Evolutionary conservation across 1,140 invertebrate genomes (phyloP), one percentile per base, ranked within the genome.

Genomic region (Apis florea): DNA sequence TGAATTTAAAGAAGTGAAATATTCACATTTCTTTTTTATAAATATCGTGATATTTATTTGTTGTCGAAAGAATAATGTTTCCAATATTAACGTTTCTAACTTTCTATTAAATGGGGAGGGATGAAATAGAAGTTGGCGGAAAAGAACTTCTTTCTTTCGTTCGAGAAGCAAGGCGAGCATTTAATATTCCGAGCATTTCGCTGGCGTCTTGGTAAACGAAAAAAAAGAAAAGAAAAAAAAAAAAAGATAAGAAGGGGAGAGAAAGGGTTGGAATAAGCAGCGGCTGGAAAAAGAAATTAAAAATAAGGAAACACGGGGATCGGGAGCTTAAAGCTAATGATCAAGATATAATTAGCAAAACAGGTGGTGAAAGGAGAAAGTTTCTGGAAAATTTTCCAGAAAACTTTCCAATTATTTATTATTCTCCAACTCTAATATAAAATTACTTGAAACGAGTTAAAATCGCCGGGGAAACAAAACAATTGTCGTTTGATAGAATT

Each of bases 121-220:
- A 17, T 31, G 17, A 17, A 5, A 17, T 17, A 6, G 6, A 63
- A 8, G 26, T 26, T 31, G 3, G 0, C 9, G 9, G 1, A 64
- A 17, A 64, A 64, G 17, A 69, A 24, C 17, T 13, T 24, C 12
- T 15, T 58, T 56, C 71, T 15, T n/a, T 24, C 5, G 19, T n/a
- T 15, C n/a, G 13, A 40, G 31, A 19, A 21, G 5, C 26, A 40
- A n/a, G 47, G 12, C 66, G 17, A 21, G 53, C n/a, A 2, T 78
- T 70, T 70, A 69, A 69, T 78, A 68, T 70, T 78, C 66, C 17
- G n/a, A 26, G 17, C 40, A 26, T 75, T 21, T 40, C 74, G 51
- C 47, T 53, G 68, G 9, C 24, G 21, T 17, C 13, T 61, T 47
- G 56, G 49, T 61, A n/a, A 11, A 66, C 61, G 63, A 17, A 54